Conservation (phyloP, 92 coral and sea anemone species). For the Umimayanthus chanpuru region DNA sequence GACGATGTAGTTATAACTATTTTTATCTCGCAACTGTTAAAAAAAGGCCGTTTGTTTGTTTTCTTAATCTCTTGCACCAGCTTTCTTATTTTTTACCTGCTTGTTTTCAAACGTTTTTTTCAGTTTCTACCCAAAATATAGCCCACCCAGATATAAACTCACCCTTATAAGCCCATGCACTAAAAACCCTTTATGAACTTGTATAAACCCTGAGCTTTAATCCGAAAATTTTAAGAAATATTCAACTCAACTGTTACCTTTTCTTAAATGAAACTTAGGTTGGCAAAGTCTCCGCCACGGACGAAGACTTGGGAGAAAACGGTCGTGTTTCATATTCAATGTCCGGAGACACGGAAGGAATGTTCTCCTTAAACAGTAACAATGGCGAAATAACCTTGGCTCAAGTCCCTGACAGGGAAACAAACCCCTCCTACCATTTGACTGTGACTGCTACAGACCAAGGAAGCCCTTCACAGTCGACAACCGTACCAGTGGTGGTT, state of each 20-base stretch:
- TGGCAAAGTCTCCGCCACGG: conserved; percentile 76
- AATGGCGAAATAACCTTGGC: conserved; percentile 65
- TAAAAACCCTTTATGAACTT: no score
- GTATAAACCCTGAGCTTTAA: no score
- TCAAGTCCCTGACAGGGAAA: conserved; percentile 71
- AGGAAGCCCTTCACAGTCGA: conserved; percentile 61
- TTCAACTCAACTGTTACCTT: neutral
- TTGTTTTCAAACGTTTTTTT: no score
- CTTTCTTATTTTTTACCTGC: no score
- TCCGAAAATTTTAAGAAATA: no score
- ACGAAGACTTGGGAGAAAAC: conserved; percentile 73
- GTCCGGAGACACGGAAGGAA: conserved; percentile 26
- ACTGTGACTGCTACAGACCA: conserved; percentile 82
- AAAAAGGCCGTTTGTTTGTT: no score
- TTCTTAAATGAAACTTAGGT: conserved; percentile 48
- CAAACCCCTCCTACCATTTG: conserved; percentile 57
- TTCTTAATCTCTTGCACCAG: no score
- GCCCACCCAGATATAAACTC: no score
- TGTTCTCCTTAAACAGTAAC: conserved; percentile 55
- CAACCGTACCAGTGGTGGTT: conserved; percentile 71
- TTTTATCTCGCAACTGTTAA: no score
- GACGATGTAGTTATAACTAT: no score
- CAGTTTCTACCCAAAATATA: no score
- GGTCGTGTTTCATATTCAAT: conserved; percentile 60
- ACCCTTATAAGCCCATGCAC: no score